Evolutionary conservation across 2,888 invertebrate species (phyloP).

Genomic region (Erebia aethiops): DNA sequence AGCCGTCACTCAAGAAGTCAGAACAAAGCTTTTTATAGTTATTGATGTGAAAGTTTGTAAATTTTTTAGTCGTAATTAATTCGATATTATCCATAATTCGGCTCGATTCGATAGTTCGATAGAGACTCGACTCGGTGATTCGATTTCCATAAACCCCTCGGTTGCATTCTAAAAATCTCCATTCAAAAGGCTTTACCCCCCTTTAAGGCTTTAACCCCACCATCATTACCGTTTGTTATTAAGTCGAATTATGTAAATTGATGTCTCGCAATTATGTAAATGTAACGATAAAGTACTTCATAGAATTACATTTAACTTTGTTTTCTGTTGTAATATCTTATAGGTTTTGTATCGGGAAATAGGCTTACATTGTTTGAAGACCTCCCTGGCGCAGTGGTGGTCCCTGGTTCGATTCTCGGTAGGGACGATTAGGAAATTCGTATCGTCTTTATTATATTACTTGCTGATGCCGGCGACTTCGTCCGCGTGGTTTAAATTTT

Average conservation of each 20-base stretch:
- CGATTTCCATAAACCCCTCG: neutral
- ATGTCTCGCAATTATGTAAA: constrained; percentile 18
- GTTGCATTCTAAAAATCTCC: neutral
- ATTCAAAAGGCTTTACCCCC: neutral
- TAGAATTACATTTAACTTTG: neutral
- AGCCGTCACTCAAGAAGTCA: no score
- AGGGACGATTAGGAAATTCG: no score
- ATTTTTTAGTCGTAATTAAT: no score
- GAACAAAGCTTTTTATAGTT: no score
- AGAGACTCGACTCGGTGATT: neutral
- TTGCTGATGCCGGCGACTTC: no score
- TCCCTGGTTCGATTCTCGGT: no score
- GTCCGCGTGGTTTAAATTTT: no score
- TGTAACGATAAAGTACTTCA: constrained; percentile 1
- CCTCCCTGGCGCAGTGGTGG: no score
- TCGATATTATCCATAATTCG: no score
- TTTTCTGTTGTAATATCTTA: neutral
- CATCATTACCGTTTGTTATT: constrained; percentile 1
- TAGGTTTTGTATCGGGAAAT: constrained; percentile 9
- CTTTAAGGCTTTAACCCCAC: neutral
- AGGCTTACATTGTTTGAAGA: neutral
- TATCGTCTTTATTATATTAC: no score
- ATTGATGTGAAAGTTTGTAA: no score
- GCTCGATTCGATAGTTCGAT: no score
- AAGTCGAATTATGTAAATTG: constrained; percentile 9